Conservation (phyloP, 2,797 vertebrate genomes). For the Zenarchopterus dispar region DNA sequence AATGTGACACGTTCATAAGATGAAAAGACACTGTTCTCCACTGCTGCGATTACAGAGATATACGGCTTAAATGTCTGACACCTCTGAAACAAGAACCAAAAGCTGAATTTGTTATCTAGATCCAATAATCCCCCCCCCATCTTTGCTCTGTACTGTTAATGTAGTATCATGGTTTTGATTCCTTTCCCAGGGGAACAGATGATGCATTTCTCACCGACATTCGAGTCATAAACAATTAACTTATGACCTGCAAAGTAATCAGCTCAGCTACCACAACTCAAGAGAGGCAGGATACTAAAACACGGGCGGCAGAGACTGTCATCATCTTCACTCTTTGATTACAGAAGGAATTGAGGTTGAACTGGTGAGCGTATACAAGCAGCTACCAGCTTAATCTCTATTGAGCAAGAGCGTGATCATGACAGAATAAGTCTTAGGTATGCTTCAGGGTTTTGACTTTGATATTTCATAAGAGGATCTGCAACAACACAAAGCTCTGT, state of each 20-base stretch:
- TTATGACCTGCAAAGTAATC: conserved; percentile 64
- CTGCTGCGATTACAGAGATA: conserved; percentile 2
- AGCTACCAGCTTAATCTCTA: conserved; percentile 24
- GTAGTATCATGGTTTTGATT: conserved; percentile 32
- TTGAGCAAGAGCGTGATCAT: conserved; percentile 21
- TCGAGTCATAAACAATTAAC: conserved; percentile 69
- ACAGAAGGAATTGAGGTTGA: conserved; percentile 38
- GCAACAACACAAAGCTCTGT: not conserved
- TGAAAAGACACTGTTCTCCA: not conserved
- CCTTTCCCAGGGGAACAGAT: conserved; percentile 35
- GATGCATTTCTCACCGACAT: conserved; percentile 51
- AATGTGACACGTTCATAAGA: not conserved
- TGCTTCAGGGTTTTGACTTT: conserved; percentile 21
- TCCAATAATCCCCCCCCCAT: conserved; percentile 27
- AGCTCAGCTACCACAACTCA: conserved; percentile 27
- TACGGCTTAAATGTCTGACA: conserved; percentile 20
- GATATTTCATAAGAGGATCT: conserved; percentile 31
- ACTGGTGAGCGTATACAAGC: conserved; percentile 37
- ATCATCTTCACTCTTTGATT: conserved; percentile 49
- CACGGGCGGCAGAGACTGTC: conserved; percentile 31
- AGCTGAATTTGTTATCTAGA: conserved; percentile 14
- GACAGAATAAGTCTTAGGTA: conserved; percentile 27
- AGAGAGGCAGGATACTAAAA: conserved; percentile 33
- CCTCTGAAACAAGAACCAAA: conserved; percentile 12
- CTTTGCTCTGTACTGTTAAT: conserved; percentile 15